Evolutionary conservation across 2,113 vertebrate species (phyloP).

Genomic region (Eulemur macaco): DNA sequence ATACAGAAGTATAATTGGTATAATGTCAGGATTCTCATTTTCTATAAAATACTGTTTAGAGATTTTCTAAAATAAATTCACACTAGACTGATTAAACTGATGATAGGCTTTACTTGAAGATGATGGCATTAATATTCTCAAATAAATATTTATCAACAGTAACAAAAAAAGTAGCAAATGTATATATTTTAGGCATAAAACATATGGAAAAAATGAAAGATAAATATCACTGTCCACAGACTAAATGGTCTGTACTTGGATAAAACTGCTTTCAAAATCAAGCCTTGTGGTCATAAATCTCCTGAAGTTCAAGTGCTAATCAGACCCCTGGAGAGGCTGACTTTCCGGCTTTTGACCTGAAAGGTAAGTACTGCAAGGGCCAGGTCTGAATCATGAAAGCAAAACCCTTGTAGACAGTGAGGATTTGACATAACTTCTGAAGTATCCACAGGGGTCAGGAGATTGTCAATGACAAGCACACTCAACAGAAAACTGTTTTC

Average conservation of each 20-base stretch:
- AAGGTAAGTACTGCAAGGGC: background rate
- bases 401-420: slow-evolving; percentile 20
- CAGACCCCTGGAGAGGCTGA: slow-evolving; percentile 45
- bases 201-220: background rate
- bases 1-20: background rate
- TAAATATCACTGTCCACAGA: slow-evolving; percentile 25
- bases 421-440: slow-evolving; percentile 53
- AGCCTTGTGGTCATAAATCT: slow-evolving; percentile 50
- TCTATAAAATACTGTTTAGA: background rate
- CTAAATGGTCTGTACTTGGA: slow-evolving; percentile 54
- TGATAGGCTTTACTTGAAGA: background rate
- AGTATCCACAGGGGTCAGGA: slow-evolving; percentile 44
- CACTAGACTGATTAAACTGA: background rate
- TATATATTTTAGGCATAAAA: background rate
- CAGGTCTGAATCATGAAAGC: slow-evolving; percentile 22
- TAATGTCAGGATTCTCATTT: background rate
- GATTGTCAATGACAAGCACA: slow-evolving; percentile 33
- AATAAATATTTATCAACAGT: background rate
- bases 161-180: background rate
- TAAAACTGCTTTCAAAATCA: slow-evolving; percentile 66
- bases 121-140: background rate
- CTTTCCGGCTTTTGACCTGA: slow-evolving; percentile 52
- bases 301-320: slow-evolving; percentile 51
- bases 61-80: background rate
- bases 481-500: background rate